These are phyloP conservation scores for Hypselothyrea guttata DNA, from an alignment of 2,888 invertebrate species.

Conservation along the genomic window DNA sequence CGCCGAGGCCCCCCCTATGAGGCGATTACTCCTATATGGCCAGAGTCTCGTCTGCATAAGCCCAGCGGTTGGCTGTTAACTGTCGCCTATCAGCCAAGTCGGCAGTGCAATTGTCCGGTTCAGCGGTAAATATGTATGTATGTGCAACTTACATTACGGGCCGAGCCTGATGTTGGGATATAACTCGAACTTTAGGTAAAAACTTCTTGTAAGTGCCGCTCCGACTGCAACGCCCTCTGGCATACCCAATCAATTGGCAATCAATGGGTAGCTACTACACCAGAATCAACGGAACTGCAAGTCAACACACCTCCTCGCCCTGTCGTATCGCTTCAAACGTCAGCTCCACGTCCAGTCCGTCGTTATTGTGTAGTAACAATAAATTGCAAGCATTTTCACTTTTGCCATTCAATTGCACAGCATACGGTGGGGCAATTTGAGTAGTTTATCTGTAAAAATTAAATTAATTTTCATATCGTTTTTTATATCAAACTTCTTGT, in stretches of 20 bases:
- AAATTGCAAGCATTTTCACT: constrained; percentile 64
- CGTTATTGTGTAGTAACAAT: constrained; percentile 51
- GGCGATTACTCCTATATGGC: neutral
- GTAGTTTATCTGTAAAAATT: neutral
- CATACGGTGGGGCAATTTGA: constrained; percentile 14
- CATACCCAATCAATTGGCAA: constrained; percentile 63
- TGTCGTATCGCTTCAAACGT: neutral
- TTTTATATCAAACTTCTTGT: no score
- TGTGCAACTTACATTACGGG: constrained; percentile 13
- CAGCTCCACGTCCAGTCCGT: constrained; percentile 11
- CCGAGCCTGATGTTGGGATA: constrained; percentile 3
- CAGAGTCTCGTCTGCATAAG: constrained; percentile 40
- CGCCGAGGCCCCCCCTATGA: no score
- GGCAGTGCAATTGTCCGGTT: constrained; percentile 11
- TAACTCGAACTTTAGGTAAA: constrained; percentile 23
- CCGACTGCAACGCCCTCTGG: neutral
- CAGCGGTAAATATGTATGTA: constrained; percentile 47
- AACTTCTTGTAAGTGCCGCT: no score
- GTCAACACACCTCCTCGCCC: neutral
- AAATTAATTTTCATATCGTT: neutral
- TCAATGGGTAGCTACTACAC: constrained; percentile 47
- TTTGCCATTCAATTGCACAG: constrained; percentile 27
- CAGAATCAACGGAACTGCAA: constrained; percentile 26
- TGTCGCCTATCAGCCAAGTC: constrained; percentile 50
- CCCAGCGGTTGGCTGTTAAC: constrained; percentile 42